These are phyloP conservation scores for Micromesistius poutassou DNA, from an alignment of 2,797 vertebrate species.

Conservation along the genomic window DNA sequence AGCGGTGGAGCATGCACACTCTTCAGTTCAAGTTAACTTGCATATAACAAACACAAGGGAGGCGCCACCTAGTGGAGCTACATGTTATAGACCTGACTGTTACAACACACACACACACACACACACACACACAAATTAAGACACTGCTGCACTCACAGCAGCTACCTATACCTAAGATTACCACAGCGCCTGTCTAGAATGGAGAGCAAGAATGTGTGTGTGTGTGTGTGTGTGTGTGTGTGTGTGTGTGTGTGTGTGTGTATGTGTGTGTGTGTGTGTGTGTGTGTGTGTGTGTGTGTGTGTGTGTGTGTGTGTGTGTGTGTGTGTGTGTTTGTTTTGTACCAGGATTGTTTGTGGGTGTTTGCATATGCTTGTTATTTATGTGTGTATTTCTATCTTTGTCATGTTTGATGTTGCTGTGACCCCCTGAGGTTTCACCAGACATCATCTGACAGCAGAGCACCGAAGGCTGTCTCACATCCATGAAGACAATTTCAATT, in stretches of 20 bases:
- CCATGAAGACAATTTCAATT: slow-evolving; percentile 18
- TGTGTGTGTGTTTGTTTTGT: not conserved
- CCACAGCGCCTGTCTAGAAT: slow-evolving; percentile 17
- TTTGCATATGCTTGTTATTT: not conserved
- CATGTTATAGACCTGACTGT: no score
- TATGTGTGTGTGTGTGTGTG: not conserved
- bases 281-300: not conserved
- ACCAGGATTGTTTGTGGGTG: not conserved
- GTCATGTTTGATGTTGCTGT: slow-evolving; percentile 45
- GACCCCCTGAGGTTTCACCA: slow-evolving; percentile 46
- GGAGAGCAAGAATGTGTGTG: not conserved
- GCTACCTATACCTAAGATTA: slow-evolving; percentile 27
- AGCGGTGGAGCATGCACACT: no score
- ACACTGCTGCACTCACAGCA: slow-evolving; percentile 1
- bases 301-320: not conserved
- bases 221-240: not conserved
- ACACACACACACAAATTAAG: slow-evolving; percentile 4
- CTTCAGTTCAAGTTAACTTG: no score
- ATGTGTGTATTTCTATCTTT: slow-evolving; percentile 34
- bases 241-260: not conserved
- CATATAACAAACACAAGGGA: no score
- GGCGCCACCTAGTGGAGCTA: no score
- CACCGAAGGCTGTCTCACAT: slow-evolving; percentile 52
- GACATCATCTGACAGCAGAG: slow-evolving; percentile 44
- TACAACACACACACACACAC: not conserved